Evolutionary conservation across 2,888 invertebrate species (phyloP).

Genomic region (Drosophila imparisetae): DNA sequence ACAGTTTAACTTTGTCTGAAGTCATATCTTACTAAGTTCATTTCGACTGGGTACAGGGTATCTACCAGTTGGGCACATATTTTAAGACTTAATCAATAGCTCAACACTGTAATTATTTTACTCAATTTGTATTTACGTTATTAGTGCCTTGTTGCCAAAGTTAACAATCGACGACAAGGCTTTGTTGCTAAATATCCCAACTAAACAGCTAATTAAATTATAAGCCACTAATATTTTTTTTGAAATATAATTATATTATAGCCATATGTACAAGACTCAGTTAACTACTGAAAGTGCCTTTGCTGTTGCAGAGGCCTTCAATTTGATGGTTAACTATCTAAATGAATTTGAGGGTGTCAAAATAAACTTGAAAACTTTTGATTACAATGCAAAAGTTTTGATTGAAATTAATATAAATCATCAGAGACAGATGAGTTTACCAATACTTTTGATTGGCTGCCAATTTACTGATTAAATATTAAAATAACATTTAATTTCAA

Average conservation of each 20-base stretch:
- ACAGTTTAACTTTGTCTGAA: neutral
- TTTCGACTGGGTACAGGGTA: neutral
- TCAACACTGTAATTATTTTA: neutral
- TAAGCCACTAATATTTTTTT: neutral
- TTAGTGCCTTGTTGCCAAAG: neutral
- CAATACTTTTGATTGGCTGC: conserved; percentile 2
- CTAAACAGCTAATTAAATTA: neutral
- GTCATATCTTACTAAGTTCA: neutral
- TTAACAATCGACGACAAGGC: conserved; percentile 18
- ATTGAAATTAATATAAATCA: conserved; percentile 16
- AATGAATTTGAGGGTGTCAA: neutral
- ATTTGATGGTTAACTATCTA: neutral
- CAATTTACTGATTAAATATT: conserved; percentile 41
- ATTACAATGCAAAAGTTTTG: conserved; percentile 6
- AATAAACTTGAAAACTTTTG: neutral
- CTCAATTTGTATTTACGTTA: neutral
- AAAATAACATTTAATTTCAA: conserved; percentile 22
- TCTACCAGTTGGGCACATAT: neutral
- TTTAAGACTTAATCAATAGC: neutral
- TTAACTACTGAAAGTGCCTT: neutral
- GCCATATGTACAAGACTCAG: neutral
- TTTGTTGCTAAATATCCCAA: conserved; percentile 31
- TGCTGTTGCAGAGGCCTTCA: neutral
- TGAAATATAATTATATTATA: neutral
- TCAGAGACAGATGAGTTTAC: conserved; percentile 14